Evolutionary conservation across 2,888 invertebrate genomes (phyloP).

Genomic region (Caenorhabditis virilis): DNA sequence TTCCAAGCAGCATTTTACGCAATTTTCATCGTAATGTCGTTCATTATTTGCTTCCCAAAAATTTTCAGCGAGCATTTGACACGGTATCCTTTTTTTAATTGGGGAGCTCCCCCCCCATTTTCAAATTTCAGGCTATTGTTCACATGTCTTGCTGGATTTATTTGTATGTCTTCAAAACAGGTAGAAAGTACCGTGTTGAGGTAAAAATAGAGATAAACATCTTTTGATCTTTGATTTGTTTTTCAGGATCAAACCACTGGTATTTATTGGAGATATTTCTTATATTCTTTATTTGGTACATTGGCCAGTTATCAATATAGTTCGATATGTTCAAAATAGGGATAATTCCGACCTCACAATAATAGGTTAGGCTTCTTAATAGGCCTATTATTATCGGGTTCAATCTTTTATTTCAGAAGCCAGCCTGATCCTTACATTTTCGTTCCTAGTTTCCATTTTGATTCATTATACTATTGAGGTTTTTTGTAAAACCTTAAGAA

Average conservation of each 20-base stretch:
- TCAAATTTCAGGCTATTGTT: neutral
- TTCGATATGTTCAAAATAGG: constrained; percentile 18
- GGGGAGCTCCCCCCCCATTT: neutral
- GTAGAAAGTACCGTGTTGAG: no score
- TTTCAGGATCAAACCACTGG: constrained; percentile 12
- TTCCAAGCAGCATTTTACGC: neutral
- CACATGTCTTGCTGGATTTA: neutral
- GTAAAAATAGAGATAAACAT: no score
- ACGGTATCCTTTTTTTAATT: constrained; percentile 9
- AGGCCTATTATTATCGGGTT: no score
- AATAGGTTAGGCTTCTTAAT: neutral
- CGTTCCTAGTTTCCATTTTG: constrained; percentile 4
- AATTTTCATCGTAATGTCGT: neutral
- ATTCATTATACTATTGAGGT: constrained; percentile 21
- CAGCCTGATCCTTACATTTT: constrained; percentile 1
- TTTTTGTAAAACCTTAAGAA: no score
- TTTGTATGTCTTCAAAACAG: neutral
- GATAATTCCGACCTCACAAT: constrained; percentile 2
- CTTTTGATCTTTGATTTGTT: neutral
- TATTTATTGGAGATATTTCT: constrained; percentile 25
- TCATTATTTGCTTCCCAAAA: constrained; percentile 1
- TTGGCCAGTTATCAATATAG: constrained; percentile 38
- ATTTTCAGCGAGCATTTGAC: constrained; percentile 11
- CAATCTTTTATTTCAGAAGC: constrained; percentile 26
- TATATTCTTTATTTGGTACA: constrained; percentile 33